These are phyloP conservation scores for Rhopalosiphum nymphaeae DNA, from an alignment of 2,888 invertebrate species.

Conservation along the genomic window DNA sequence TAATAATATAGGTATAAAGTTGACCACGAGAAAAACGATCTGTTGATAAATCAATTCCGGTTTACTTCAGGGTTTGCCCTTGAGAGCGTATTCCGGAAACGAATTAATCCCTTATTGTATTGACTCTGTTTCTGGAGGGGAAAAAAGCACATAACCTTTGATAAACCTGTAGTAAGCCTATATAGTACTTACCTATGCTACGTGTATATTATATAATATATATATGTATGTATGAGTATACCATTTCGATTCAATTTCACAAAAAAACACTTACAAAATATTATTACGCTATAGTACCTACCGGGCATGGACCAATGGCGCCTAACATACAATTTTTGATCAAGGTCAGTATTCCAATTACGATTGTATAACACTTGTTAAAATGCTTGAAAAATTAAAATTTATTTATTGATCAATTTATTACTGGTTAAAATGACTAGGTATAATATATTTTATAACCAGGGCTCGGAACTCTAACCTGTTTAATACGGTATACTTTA, in stretches of 20 bases:
- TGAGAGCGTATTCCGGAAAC: background rate
- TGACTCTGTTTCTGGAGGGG: background rate
- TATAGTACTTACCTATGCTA: background rate
- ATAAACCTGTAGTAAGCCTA: background rate
- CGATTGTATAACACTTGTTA: too few relatives aligned
- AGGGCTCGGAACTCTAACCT: too few relatives aligned
- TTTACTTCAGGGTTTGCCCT: background rate
- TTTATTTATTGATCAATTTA: too few relatives aligned
- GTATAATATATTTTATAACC: too few relatives aligned
- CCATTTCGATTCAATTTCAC: background rate
- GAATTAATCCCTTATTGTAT: background rate
- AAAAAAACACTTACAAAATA: background rate
- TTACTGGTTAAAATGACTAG: too few relatives aligned
- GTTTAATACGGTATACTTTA: too few relatives aligned
- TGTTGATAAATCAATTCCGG: background rate
- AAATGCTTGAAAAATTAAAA: too few relatives aligned
- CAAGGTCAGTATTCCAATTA: too few relatives aligned
- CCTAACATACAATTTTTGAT: too few relatives aligned
- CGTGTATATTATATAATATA: background rate
- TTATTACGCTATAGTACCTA: background rate
- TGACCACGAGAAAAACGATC: background rate
- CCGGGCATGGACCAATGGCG: too few relatives aligned
- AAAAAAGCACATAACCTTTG: background rate
- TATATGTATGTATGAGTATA: background rate
- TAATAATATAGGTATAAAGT: background rate